Evolutionary conservation across 2,113 vertebrate genomes (phyloP).

Genomic region (Oenanthe melanoleuca): DNA sequence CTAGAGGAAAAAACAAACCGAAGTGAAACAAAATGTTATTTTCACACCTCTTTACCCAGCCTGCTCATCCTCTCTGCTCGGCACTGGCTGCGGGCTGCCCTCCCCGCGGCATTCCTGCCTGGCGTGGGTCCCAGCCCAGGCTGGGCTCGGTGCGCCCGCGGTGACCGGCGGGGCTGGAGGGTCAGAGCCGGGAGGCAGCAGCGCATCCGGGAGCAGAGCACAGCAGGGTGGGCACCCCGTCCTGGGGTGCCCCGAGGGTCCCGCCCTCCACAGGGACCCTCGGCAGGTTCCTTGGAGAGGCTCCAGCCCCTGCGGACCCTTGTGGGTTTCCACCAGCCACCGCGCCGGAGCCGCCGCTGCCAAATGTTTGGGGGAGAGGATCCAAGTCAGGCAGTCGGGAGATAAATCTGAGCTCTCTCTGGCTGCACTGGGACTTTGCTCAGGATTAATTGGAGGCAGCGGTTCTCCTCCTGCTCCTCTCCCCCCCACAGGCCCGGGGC

Average conservation of each 20-base stretch:
- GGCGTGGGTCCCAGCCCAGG: neutral
- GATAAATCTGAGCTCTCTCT: constrained; percentile 63
- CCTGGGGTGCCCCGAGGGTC: neutral
- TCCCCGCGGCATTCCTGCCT: neutral
- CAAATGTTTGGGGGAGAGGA: constrained; percentile 56
- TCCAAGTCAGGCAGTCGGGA: constrained; percentile 68
- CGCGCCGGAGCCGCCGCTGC: neutral
- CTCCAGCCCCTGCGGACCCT: neutral
- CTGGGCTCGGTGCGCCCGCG: neutral
- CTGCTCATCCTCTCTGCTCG: neutral
- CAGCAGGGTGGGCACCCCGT: rapidly evolving
- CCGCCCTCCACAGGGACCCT: neutral
- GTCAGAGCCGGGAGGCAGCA: neutral
- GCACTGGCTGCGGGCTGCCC: neutral
- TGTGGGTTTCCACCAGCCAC: constrained; percentile 36
- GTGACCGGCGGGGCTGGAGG: neutral
- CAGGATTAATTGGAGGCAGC: constrained; percentile 65
- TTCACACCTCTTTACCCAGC: constrained; percentile 50
- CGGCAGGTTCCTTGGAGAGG: neutral
- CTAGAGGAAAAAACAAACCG: neutral
- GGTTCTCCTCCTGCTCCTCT: constrained; percentile 31
- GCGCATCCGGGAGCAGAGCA: rapidly evolving
- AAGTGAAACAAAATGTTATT: constrained; percentile 23
- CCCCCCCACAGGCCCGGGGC: neutral
- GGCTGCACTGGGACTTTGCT: constrained; percentile 39